Conservation (phyloP, 2,797 vertebrate genomes). For the Aphelocoma californica region DNA sequence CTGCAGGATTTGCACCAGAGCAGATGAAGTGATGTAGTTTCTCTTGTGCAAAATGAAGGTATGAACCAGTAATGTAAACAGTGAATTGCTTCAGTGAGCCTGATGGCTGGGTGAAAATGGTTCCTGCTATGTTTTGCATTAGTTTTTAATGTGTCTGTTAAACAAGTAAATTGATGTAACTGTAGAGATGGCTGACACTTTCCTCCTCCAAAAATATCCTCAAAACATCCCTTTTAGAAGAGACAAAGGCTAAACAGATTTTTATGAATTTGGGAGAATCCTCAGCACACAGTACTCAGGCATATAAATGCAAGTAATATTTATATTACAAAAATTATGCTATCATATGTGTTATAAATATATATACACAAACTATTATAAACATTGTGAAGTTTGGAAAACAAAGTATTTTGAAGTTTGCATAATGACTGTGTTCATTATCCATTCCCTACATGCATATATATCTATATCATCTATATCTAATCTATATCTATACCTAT, state of each 20-base stretch:
- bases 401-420: not conserved
- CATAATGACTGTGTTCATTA: not conserved
- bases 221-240: not conserved
- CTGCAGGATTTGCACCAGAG: not conserved
- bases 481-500: not conserved
- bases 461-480: too few species aligned
- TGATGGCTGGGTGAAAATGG: not conserved
- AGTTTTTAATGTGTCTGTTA: not conserved
- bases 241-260: not conserved
- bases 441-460: not conserved
- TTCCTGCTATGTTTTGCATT: not conserved
- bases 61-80: not conserved
- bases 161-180: not conserved
- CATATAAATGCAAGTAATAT: not conserved
- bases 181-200: not conserved
- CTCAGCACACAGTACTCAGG: not conserved
- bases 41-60: not conserved
- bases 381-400: not conserved
- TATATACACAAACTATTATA: not conserved
- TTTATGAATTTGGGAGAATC: not conserved
- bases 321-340: not conserved
- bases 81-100: not conserved
- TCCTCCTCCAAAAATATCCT: not conserved
- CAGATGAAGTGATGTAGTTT: not conserved
- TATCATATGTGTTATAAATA: not conserved